Conservation (phyloP, 2,797 vertebrate species). For the Calcarius lapponicus region DNA sequence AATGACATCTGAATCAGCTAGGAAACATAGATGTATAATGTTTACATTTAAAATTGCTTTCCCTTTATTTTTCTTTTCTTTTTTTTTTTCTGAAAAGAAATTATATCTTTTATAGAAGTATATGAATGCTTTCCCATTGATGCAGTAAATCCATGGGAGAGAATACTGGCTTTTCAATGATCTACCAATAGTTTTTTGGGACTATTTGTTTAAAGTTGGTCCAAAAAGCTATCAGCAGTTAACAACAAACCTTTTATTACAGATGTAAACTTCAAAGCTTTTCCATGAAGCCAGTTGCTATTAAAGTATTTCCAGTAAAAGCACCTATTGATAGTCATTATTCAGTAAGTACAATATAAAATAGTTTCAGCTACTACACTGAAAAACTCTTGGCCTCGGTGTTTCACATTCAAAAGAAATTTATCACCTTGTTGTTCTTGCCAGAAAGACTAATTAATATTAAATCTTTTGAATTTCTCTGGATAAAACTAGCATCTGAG, state of each 20-base stretch:
- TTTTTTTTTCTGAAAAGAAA: neutral
- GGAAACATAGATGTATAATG: neutral
- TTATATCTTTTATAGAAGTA: neutral
- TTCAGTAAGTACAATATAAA: slow-evolving; percentile 40
- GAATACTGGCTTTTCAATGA: neutral
- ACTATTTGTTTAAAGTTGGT: neutral
- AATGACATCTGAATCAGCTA: neutral
- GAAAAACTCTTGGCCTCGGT: slow-evolving; percentile 21
- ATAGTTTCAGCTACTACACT: neutral
- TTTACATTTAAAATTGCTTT: neutral
- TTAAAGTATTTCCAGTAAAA: slow-evolving; percentile 53
- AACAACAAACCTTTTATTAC: slow-evolving; percentile 19
- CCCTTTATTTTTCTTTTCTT: rapidly evolving
- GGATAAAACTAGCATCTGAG: slow-evolving; percentile 39
- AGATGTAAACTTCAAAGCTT: neutral
- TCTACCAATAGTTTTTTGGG: neutral
- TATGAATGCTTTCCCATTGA: neutral
- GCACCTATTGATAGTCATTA: slow-evolving; percentile 18
- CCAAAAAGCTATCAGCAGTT: neutral
- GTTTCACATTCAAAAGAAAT: slow-evolving; percentile 41
- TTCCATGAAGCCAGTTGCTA: slow-evolving; percentile 3
- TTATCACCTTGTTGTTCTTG: slow-evolving; percentile 41
- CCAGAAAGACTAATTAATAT: slow-evolving; percentile 58
- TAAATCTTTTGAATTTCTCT: slow-evolving; percentile 61
- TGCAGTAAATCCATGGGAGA: neutral